A percentile compares a stretch with the other conserved stretches of the same genome.
Evolutionary conservation across 2,113 vertebrate genomes (phyloP).

Genomic region (Stigmatopora nigra): DNA sequence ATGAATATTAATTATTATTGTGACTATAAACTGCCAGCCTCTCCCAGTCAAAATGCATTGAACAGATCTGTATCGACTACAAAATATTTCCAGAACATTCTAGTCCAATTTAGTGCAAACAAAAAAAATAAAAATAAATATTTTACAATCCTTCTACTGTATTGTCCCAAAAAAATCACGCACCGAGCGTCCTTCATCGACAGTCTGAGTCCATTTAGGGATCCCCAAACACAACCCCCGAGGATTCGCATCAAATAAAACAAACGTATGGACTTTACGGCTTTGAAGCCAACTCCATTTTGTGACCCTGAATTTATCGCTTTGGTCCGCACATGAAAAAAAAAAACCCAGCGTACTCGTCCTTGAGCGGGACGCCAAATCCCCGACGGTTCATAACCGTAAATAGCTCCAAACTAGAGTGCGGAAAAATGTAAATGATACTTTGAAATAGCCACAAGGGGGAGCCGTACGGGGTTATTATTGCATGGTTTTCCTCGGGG

Average conservation of each 20-base stretch:
- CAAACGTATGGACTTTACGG: conserved; percentile 19
- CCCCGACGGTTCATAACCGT: conserved; percentile 39
- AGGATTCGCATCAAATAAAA: conserved; percentile 22
- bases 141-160: not conserved
- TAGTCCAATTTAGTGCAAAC: too few relatives aligned
- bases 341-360: not conserved
- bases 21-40: too few relatives aligned
- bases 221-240: conserved; percentile 15
- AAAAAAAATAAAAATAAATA: too few relatives aligned
- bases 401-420: conserved; percentile 17
- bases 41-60: too few relatives aligned
- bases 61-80: too few relatives aligned
- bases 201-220: conserved; percentile 15
- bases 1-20: too few relatives aligned
- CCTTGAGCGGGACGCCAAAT: conserved; percentile 48
- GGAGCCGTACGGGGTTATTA: conserved; percentile 41
- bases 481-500: conserved; percentile 15
- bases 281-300: conserved; percentile 20
- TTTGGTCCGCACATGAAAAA: conserved; percentile 5
- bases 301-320: conserved; percentile 30
- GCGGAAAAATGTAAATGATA: conserved; percentile 36
- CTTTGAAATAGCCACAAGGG: conserved; percentile 45
- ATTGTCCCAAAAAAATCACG: conserved; percentile 24
- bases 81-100: too few relatives aligned
- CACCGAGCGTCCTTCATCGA: conserved; percentile 42